These are phyloP conservation scores for Enteromius argenteus DNA, from an alignment of 2,797 vertebrate genomes.

Conservation along the genomic window DNA sequence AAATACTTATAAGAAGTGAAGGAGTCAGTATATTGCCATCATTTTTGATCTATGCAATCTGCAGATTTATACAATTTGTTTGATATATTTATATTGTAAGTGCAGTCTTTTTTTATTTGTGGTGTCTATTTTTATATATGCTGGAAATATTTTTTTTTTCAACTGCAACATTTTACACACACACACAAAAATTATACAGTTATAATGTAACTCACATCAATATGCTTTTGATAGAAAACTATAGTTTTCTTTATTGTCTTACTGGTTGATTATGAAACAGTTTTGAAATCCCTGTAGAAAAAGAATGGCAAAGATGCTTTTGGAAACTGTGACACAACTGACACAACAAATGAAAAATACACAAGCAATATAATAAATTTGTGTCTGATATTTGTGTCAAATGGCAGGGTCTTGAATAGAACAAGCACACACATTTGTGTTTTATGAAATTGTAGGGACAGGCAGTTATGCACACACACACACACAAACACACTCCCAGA, in stretches of 20 bases:
- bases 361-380: not conserved
- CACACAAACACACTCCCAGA: constrained; percentile 27
- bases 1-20: not conserved
- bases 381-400: not conserved
- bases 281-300: constrained; percentile 3
- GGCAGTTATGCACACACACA: not conserved
- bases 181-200: not conserved
- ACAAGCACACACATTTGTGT: constrained; percentile 14
- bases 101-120: not conserved
- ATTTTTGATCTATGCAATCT: not conserved
- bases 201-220: not conserved
- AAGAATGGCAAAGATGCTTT: constrained; percentile 1
- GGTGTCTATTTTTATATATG: not conserved
- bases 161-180: not conserved
- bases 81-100: not conserved
- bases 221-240: not conserved
- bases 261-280: not conserved
- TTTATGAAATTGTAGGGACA: constrained; percentile 29
- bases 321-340: not conserved
- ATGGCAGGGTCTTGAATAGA: constrained; percentile 17
- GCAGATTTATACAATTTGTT: not conserved
- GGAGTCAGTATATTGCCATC: not conserved
- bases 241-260: not conserved
- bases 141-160: not conserved
- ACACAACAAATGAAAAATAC: no score